Conservation (phyloP, 2,113 vertebrate genomes). For the Microcebus jonahi region DNA sequence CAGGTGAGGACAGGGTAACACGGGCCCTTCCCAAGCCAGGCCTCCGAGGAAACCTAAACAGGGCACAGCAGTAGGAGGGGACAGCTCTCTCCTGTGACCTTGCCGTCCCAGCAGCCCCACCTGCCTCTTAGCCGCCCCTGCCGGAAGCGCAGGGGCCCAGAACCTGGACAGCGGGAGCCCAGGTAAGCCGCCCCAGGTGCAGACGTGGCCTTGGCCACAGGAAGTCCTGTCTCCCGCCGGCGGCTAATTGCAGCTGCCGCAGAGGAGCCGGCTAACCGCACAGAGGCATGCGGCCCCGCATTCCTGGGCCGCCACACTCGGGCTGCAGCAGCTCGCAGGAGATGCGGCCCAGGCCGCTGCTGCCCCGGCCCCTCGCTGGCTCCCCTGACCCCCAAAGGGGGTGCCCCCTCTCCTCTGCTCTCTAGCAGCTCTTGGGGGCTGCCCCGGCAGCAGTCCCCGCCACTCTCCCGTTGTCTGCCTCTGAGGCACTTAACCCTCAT, state of each 20-base stretch:
- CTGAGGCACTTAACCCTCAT: slow-evolving; percentile 72
- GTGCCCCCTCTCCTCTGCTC: neutral
- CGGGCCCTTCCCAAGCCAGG: neutral
- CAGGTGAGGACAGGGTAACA: neutral
- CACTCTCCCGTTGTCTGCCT: neutral
- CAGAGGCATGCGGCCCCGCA: slow-evolving; percentile 71
- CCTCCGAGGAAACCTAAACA: neutral
- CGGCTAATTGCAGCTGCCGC: slow-evolving; percentile 66
- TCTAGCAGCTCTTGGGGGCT: neutral
- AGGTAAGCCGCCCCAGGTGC: slow-evolving; percentile 75
- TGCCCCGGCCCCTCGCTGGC: neutral
- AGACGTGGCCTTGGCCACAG: slow-evolving; percentile 67
- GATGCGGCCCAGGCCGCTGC: neutral
- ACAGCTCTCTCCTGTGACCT: neutral
- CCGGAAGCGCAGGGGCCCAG: neutral
- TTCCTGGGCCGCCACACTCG: slow-evolving; percentile 57
- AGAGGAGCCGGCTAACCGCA: slow-evolving; percentile 62
- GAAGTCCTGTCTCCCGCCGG: slow-evolving; percentile 62
- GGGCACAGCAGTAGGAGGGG: neutral
- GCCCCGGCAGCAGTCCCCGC: neutral
- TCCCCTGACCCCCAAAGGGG: neutral
- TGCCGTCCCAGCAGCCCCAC: neutral
- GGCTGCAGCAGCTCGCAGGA: neutral
- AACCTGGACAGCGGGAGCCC: slow-evolving; percentile 53
- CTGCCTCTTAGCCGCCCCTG: neutral